A percentile compares a stretch with the other conserved stretches of the same genome.
Evolutionary conservation across 2,888 invertebrate genomes (phyloP).

Genomic region (Conchocele bisecta): DNA sequence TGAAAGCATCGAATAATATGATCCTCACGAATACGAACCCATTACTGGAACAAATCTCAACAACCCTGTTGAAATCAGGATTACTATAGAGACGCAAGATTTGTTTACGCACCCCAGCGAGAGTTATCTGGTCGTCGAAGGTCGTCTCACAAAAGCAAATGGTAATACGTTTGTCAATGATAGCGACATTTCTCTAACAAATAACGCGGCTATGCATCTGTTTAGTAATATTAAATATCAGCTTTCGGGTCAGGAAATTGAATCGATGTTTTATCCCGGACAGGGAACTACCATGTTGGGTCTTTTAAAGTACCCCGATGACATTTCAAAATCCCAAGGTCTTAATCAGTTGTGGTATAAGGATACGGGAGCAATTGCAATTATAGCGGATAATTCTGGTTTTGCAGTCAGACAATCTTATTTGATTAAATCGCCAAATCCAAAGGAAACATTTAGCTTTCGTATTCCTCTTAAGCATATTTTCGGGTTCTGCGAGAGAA

Average conservation of each 20-base stretch:
- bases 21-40: constrained; percentile 40
- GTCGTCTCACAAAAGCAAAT: constrained; percentile 26
- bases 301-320: constrained; percentile 35
- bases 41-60: constrained; percentile 39
- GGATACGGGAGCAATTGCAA: constrained; percentile 9
- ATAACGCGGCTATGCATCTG: constrained; percentile 23
- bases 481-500: constrained; percentile 26
- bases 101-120: constrained; percentile 33
- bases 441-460: constrained; percentile 37
- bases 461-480: constrained; percentile 36
- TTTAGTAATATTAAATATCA: constrained; percentile 31
- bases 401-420: constrained; percentile 11
- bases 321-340: constrained; percentile 22
- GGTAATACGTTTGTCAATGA: constrained; percentile 20
- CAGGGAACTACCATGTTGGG: no score
- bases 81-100: constrained; percentile 38
- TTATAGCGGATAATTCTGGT: constrained; percentile 10
- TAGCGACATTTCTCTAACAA: constrained; percentile 18
- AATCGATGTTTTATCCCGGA: constrained; percentile 27
- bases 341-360: constrained; percentile 34
- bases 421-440: constrained; percentile 3
- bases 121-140: constrained; percentile 31
- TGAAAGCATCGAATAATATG: constrained; percentile 36
- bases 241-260: constrained; percentile 32
- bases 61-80: constrained; percentile 34